phyloP scores from a whole-genome alignment of 92 coral and sea anemone genomes.

The Palythoa heliodiscus region DNA sequence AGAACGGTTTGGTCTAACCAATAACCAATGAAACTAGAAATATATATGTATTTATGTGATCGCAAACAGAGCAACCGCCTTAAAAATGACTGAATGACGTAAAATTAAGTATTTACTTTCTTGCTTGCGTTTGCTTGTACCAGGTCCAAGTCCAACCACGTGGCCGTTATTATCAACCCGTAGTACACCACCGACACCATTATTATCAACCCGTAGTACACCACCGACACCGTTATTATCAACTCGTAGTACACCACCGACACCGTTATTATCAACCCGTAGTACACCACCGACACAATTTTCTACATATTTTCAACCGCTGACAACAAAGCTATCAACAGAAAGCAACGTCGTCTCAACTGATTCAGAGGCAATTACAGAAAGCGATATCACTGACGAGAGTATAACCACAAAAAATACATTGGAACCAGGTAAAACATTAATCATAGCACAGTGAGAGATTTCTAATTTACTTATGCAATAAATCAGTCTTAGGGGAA shows the following conservation, averaged over 20 bases:
- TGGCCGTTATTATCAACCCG: not conserved
- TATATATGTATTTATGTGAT: not conserved
- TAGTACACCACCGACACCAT: too few species aligned
- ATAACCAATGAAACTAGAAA: not conserved
- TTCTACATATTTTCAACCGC: too few species aligned
- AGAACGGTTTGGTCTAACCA: too few species aligned
- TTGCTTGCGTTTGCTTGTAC: not conserved
- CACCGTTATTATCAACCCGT: not conserved
- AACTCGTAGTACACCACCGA: too few species aligned
- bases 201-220: not conserved
- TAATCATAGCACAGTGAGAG: not conserved
- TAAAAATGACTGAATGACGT: not conserved
- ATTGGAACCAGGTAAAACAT: not conserved
- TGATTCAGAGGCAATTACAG: not conserved
- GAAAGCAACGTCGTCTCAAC: not conserved
- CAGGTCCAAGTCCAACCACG: conserved; percentile 1
- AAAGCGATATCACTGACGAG: not conserved
- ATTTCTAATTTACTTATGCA: too few species aligned
- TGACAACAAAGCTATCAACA: not conserved
- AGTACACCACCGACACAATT: too few species aligned
- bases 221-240: not conserved
- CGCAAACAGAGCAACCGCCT: not conserved
- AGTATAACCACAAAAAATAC: not conserved
- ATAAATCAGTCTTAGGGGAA: too few species aligned
- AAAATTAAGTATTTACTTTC: not conserved